phyloP scores from a whole-genome alignment of 1,140 invertebrate species.

The Pentalonia nigronervosa region DNA sequence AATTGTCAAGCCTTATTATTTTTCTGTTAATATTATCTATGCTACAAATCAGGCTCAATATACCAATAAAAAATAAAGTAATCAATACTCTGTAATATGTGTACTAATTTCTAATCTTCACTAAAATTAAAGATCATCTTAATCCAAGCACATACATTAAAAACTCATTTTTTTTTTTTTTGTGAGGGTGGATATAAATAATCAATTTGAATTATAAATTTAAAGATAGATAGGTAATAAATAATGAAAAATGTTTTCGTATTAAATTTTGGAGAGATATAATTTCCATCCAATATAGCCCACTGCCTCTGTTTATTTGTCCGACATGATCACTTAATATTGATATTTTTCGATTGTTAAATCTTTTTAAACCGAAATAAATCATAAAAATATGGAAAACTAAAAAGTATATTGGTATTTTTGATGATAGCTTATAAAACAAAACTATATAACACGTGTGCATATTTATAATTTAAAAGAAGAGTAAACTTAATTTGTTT shows the following conservation, averaged over 20 bases:
- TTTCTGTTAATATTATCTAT: no score
- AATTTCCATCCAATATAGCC: no score
- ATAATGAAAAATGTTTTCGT: neutral
- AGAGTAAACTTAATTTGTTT: neutral
- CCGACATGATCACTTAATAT: neutral
- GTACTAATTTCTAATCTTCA: no score
- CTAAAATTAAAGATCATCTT: no score
- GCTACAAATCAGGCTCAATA: no score
- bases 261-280: neutral
- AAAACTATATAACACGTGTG: neutral
- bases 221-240: neutral
- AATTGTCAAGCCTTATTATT: no score
- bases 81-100: no score
- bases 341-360: neutral
- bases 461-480: conserved; percentile 1
- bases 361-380: neutral
- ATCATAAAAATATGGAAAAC: neutral
- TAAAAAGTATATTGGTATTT: neutral
- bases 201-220: neutral
- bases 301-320: neutral
- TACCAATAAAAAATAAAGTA: no score
- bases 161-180: no score
- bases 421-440: conserved; percentile 1
- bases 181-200: no score
- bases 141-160: no score